A percentile compares a stretch with the other conserved stretches of the same genome.
Conservation (phyloP, 2,113 vertebrate genomes). For the Notarius lentiginosus region DNA sequence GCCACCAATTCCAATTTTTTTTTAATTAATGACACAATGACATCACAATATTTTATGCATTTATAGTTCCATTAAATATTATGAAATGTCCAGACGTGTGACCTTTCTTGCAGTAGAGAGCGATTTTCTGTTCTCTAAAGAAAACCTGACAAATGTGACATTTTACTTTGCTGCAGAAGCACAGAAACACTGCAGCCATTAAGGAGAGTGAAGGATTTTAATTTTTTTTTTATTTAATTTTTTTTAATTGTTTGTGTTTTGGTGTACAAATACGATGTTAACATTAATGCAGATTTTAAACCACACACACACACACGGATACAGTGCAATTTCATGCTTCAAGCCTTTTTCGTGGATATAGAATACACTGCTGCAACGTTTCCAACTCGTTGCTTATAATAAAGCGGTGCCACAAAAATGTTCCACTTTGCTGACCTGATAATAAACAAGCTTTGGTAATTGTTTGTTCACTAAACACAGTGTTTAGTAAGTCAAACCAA, state of each 20-base stretch:
- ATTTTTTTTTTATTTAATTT: not conserved
- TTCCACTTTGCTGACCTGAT: not conserved
- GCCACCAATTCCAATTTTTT: not conserved
- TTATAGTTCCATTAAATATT: not conserved
- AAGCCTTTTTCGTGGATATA: not conserved
- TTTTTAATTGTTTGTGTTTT: not conserved
- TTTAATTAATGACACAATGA: not conserved
- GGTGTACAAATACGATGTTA: not conserved
- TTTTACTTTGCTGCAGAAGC: not conserved
- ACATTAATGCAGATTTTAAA: constrained; percentile 11
- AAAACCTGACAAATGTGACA: not conserved
- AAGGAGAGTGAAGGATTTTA: not conserved
- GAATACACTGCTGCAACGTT: constrained; percentile 7
- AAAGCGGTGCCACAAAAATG: not conserved
- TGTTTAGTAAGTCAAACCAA: not conserved
- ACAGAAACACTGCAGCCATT: not conserved
- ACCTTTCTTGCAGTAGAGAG: not conserved
- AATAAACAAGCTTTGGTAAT: not conserved
- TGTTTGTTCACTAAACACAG: not conserved
- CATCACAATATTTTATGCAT: not conserved
- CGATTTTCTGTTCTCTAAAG: not conserved
- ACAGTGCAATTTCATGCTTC: not conserved
- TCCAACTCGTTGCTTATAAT: not conserved
- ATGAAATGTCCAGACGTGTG: not conserved
- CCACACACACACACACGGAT: not conserved